Evolutionary conservation across 2,797 vertebrate genomes (phyloP).

Genomic region (Syngnathus rostellatus): DNA sequence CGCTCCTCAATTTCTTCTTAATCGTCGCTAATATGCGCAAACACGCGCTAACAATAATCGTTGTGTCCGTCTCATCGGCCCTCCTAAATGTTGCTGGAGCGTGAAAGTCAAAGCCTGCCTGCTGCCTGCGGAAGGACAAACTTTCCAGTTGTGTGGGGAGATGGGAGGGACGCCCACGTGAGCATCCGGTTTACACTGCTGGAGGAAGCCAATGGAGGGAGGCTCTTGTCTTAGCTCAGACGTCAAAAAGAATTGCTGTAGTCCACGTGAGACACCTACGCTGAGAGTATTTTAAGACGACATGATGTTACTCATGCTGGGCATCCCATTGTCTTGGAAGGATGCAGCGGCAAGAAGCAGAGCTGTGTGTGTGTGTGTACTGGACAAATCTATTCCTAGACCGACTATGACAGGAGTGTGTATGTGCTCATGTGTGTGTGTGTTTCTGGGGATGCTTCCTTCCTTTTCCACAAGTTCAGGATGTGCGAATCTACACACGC

Average conservation of each 20-base stretch:
- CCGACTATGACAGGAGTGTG: conserved; percentile 35
- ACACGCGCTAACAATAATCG: conserved; percentile 5
- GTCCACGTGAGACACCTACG: conserved; percentile 32
- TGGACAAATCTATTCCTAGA: conserved; percentile 44
- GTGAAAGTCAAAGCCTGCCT: conserved; percentile 29
- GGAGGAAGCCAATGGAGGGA: conserved; percentile 26
- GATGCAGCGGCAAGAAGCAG: conserved; percentile 24
- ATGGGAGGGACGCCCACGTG: conserved; percentile 41
- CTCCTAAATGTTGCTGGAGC: conserved; percentile 19
- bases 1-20: conserved; percentile 24
- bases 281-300: conserved; percentile 33
- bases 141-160: conserved; percentile 4
- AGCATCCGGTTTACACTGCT: conserved; percentile 59
- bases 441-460: conserved; percentile 52
- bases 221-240: background rate
- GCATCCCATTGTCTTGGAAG: conserved; percentile 35
- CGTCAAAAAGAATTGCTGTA: conserved; percentile 16
- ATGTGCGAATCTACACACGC: conserved; percentile 23
- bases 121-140: conserved; percentile 28
- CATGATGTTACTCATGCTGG: conserved; percentile 39
- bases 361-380: conserved; percentile 39
- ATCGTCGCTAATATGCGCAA: conserved; percentile 20
- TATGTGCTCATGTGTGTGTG: conserved; percentile 29
- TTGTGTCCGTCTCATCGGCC: conserved; percentile 27
- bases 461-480: conserved; percentile 45